Percentiles rank a stretch among this genome's conserved stretches.
phyloP scores from a whole-genome alignment of 2,113 vertebrate species.

The Saguinus midas region DNA sequence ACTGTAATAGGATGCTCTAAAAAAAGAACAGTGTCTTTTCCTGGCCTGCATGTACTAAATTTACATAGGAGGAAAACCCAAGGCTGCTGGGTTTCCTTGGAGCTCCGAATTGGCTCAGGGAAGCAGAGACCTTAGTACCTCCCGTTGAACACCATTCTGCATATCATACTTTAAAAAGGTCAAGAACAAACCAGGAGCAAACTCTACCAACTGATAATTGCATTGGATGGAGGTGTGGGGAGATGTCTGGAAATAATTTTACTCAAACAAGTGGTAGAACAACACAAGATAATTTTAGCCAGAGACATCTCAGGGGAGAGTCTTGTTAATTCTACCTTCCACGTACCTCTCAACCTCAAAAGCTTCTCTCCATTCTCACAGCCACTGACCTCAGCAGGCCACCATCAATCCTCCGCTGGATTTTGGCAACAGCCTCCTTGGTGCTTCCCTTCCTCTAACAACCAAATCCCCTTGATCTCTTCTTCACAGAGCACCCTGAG shows the following conservation, averaged over 20 bases:
- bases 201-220: not conserved
- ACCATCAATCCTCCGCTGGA: not conserved
- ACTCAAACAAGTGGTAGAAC: not conserved
- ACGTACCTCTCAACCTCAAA: not conserved
- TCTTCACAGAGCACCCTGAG: not conserved
- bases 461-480: accelerated
- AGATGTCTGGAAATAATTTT: constrained; percentile 21
- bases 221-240: not conserved
- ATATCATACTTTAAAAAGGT: not conserved
- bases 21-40: constrained; percentile 63
- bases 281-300: not conserved
- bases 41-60: constrained; percentile 12
- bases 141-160: not conserved
- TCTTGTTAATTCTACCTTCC: not conserved
- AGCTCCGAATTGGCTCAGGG: not conserved
- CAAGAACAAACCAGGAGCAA: not conserved
- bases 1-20: constrained; percentile 63
- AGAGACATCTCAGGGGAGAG: not conserved
- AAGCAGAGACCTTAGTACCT: not conserved
- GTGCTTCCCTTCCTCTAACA: not conserved
- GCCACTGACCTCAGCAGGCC: not conserved
- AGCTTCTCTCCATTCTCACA: not conserved
- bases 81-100: not conserved
- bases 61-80: constrained; percentile 58
- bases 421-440: not conserved